Percentiles rank a stretch among this genome's conserved stretches.
These are phyloP conservation scores for Zosterops hypoxanthus DNA, from an alignment of 2,113 vertebrate genomes.

Conservation along the genomic window DNA sequence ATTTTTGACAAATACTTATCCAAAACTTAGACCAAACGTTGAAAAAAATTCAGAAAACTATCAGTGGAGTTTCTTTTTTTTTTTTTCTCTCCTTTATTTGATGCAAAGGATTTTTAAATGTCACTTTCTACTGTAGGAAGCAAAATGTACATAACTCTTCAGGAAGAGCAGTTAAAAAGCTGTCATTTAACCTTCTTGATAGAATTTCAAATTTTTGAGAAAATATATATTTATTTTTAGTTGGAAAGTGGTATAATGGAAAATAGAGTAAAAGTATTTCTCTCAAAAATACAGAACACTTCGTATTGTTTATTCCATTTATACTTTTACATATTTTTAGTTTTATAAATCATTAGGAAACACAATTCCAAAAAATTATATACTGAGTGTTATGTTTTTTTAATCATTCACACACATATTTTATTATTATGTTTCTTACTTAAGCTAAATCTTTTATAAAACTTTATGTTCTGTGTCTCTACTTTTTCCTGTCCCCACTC, in stretches of 20 bases:
- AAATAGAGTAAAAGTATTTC: neutral
- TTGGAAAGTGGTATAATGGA: neutral
- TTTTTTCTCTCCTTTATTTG: neutral
- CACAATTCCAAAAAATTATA: neutral
- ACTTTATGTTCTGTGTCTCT: neutral
- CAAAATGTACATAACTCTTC: neutral
- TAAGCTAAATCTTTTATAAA: neutral
- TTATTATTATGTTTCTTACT: neutral
- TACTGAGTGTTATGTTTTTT: neutral
- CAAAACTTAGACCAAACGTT: neutral
- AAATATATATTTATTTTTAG: neutral
- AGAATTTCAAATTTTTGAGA: neutral
- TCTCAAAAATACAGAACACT: neutral
- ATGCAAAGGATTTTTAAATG: neutral
- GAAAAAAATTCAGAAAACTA: neutral
- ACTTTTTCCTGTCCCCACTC: neutral
- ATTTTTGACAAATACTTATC: neutral
- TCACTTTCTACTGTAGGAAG: neutral
- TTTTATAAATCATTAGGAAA: neutral
- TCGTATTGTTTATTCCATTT: neutral
- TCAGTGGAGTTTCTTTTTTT: too few species aligned
- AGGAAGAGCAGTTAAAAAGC: neutral
- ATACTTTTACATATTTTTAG: neutral
- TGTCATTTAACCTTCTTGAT: neutral
- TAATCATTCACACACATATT: neutral